Base-by-base conservation (phyloP, 1,140 invertebrate species). In the Drosophila sp. region DNA sequence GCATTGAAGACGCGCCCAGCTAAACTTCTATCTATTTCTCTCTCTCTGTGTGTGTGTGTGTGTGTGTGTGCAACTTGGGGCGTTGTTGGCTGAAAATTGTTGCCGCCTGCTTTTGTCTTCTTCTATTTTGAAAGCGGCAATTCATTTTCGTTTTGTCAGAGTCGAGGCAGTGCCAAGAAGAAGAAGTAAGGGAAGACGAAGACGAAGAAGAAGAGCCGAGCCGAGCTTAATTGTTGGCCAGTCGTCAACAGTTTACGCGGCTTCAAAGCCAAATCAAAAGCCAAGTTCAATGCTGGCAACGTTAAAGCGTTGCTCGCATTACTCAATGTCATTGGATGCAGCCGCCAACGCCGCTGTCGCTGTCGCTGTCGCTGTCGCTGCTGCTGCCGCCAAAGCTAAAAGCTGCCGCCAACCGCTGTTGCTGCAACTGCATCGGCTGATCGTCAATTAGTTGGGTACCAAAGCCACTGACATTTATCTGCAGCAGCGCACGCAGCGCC, bases 61-160 rank as follows among this genome's bases (percentile, higher is more conserved):
- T 29, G 27, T 29, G 1, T 29, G 27, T 29, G 27, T 34, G 18
- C 27, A 45, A 29, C 62, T 54, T 73, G 70, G 58, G 63, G 63
- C 74, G 57, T 66, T 64, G 59, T 56, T 53, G 66, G 40, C 46
- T 73, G 46, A 76, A 41, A 62, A 72, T 66, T 72, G 62, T 65
- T 56, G 69, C 69, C 69, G 61, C 62, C 62, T 72, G 69, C 46
- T 50, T 67, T 78, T 63, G 38, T 65, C 64, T 25, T 71, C 43
- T 64, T 56, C 65, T 71, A 70, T 75, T 71, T 72, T 62, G 64
- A 76, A 70, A 80, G 72, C 64, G 51, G 64, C 73, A 76, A 80
- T 82, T 77, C 78, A 80, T 82, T 82, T 82, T 80, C 72, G 76
- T 80, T 80, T 80, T 76, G 79, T 80, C 70, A 77, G 79, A 29